A percentile compares a stretch with the other conserved stretches of the same genome.
phyloP scores from a whole-genome alignment of 2,888 invertebrate species.

The Isoperla grammatica region DNA sequence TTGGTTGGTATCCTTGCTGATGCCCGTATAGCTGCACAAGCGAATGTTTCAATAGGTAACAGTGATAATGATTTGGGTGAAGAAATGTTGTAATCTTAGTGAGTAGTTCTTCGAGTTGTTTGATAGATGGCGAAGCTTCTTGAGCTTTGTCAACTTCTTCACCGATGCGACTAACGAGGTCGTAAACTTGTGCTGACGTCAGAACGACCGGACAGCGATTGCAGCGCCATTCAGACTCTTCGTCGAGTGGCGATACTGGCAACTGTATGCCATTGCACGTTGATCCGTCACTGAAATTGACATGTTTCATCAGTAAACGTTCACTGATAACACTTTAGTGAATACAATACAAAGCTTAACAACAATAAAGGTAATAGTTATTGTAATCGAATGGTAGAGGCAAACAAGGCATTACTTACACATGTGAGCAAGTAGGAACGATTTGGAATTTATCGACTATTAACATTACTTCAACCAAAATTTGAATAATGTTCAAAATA shows the following conservation, averaged over 20 bases:
- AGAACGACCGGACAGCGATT: constrained; percentile 61
- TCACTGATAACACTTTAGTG: too few relatives aligned
- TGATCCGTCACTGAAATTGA: constrained; percentile 41
- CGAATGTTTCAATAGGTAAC: constrained; percentile 75
- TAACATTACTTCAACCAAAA: too few relatives aligned
- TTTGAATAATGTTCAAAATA: too few relatives aligned
- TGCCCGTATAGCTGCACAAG: constrained; percentile 73
- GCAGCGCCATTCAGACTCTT: constrained; percentile 71
- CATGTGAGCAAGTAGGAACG: too few relatives aligned
- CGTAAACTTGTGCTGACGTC: constrained; percentile 57
- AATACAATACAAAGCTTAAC: too few relatives aligned
- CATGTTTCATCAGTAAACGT: too few relatives aligned
- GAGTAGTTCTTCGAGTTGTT: constrained; percentile 56
- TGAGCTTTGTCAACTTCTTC: constrained; percentile 64
- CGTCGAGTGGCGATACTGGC: constrained; percentile 63
- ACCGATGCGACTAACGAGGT: constrained; percentile 64
- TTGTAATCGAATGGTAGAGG: too few relatives aligned
- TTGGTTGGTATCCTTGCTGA: constrained; percentile 53
- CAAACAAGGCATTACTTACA: not conserved
- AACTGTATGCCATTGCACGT: constrained; percentile 64
- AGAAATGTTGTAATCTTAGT: constrained; percentile 66
- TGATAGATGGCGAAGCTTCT: constrained; percentile 51
- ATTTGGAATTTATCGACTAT: too few relatives aligned
- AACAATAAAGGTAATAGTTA: too few relatives aligned
- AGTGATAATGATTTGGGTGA: constrained; percentile 79